Percentiles rank a stretch among this genome's conserved stretches.
phyloP scores from a whole-genome alignment of 37 sponge, comb jelly and placozoan genomes.

The Ianthella basta region DNA sequence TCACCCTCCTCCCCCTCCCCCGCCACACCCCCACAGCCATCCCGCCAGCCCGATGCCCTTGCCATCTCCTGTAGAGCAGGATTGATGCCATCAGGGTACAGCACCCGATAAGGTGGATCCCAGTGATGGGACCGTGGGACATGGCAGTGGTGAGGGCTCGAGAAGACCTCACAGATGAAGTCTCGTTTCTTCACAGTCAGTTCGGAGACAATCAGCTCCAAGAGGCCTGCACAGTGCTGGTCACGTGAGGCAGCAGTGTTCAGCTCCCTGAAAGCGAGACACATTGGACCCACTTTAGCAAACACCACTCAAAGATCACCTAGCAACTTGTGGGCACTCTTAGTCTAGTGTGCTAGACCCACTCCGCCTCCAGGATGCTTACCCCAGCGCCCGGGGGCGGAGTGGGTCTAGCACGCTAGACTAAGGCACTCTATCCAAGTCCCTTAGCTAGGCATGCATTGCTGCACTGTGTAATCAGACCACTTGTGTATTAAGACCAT shows the following conservation, averaged over 20 bases:
- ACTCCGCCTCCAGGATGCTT: too few species aligned
- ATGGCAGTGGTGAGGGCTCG: not conserved
- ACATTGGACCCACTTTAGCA: too few species aligned
- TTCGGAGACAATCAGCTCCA: not conserved
- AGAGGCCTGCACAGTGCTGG: not conserved
- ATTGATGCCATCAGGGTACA: not conserved
- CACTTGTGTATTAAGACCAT: too few species aligned
- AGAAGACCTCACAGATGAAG: slow-evolving; percentile 15
- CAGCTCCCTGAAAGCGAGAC: slow-evolving; percentile 57
- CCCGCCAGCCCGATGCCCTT: not conserved
- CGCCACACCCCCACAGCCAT: not conserved
- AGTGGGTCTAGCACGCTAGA: too few species aligned
- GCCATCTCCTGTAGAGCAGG: not conserved
- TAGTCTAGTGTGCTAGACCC: slow-evolving; percentile 5
- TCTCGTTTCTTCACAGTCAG: slow-evolving; percentile 10
- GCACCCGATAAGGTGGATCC: not conserved
- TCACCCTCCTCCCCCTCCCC: not conserved
- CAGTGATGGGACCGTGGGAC: not conserved
- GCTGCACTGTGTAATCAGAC: too few species aligned
- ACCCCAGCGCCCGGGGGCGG: too few species aligned
- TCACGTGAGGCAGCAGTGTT: slow-evolving; percentile 88
- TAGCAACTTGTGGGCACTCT: too few species aligned
- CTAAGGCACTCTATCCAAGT: too few species aligned
- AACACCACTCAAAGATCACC: too few species aligned
- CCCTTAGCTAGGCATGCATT: too few species aligned